These are phyloP conservation scores for Ifrita kowaldi DNA, from an alignment of 2,113 vertebrate species.

Conservation along the genomic window DNA sequence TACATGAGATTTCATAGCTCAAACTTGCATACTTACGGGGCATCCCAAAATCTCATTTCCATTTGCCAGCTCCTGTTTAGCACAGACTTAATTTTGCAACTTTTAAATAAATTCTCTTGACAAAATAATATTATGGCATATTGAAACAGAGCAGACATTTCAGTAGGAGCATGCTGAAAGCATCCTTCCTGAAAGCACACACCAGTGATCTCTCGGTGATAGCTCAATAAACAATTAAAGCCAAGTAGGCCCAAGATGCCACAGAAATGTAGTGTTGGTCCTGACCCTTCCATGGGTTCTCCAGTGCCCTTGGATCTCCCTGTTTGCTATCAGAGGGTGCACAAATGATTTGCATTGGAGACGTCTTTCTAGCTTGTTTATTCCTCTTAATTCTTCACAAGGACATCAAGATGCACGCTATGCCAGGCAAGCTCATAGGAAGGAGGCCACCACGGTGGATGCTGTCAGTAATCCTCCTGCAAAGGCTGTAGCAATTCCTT, in stretches of 20 bases:
- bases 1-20: not conserved
- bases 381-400: not conserved
- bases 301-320: not conserved
- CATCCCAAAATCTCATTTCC: conserved; percentile 20
- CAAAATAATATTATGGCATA: conserved; percentile 31
- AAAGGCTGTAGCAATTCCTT: not conserved
- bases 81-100: conserved; percentile 22
- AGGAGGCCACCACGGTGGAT: not conserved
- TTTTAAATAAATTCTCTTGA: conserved; percentile 25
- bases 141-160: conserved; percentile 57
- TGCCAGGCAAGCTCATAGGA: not conserved
- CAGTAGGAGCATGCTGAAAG: conserved; percentile 14
- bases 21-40: not conserved
- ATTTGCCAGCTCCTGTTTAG: conserved; percentile 1
- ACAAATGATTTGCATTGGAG: not conserved
- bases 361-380: not conserved
- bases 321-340: not conserved
- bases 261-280: not conserved
- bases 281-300: not conserved
- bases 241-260: not conserved
- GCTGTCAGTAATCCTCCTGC: not conserved
- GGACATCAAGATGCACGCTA: not conserved
- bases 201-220: not conserved
- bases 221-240: conserved; percentile 41
- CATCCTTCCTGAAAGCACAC: conserved; percentile 23